These are phyloP conservation scores for Heliconius nattereri DNA, from an alignment of 1,140 invertebrate genomes.

Conservation along the genomic window DNA sequence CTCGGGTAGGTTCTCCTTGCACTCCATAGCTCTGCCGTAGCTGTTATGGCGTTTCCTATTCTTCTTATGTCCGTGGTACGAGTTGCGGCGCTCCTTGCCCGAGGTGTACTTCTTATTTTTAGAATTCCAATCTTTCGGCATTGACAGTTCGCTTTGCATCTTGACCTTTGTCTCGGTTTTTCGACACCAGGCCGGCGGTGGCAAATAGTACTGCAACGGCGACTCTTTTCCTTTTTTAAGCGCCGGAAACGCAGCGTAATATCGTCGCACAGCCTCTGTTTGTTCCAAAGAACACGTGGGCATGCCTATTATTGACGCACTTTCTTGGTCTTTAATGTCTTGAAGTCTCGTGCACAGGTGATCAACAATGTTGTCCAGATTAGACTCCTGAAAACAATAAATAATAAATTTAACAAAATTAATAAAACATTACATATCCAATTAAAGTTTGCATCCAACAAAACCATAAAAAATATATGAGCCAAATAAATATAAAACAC, in stretches of 20 bases:
- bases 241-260: slow-evolving; percentile 81
- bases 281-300: slow-evolving; percentile 75
- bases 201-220: slow-evolving; percentile 72
- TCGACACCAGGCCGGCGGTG: slow-evolving; percentile 75
- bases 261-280: slow-evolving; percentile 78
- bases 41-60: slow-evolving; percentile 70
- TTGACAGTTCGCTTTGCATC: slow-evolving; percentile 71
- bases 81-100: slow-evolving; percentile 73
- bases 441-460: neutral
- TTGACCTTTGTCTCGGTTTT: slow-evolving; percentile 63
- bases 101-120: slow-evolving; percentile 67
- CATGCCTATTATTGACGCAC: slow-evolving; percentile 67
- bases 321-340: slow-evolving; percentile 72
- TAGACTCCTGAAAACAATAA: slow-evolving; percentile 66
- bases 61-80: slow-evolving; percentile 72
- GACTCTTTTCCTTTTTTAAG: slow-evolving; percentile 76
- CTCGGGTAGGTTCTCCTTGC: slow-evolving; percentile 75
- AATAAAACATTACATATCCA: neutral
- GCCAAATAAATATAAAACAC: neutral
- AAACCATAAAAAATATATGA: neutral
- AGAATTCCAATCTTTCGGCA: slow-evolving; percentile 71
- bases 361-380: slow-evolving; percentile 73
- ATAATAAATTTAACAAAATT: neutral
- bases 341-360: slow-evolving; percentile 72
- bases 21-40: slow-evolving; percentile 72